Evolutionary conservation across 92 coral and sea anemone species (phyloP).

Genomic region (Parazoanthus swiftii): DNA sequence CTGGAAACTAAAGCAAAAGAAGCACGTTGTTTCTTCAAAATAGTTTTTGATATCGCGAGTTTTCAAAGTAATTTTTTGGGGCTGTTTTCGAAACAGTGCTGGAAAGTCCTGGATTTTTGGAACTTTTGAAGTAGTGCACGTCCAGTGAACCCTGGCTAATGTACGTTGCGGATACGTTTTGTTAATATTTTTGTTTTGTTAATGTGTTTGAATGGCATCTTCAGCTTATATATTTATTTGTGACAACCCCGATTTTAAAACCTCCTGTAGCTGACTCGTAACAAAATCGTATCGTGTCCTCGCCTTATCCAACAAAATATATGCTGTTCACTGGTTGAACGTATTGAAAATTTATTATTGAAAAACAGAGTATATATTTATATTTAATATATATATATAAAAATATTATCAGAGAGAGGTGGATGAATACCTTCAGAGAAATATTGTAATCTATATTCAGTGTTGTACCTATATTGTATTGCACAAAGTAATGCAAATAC

Average conservation of each 20-base stretch:
- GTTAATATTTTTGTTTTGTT: neutral
- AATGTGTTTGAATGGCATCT: neutral
- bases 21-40: too few relatives aligned
- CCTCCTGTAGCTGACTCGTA: neutral
- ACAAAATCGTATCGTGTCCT: too few relatives aligned
- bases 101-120: too few relatives aligned
- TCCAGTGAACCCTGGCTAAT: too few relatives aligned
- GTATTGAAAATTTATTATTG: neutral
- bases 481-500: neutral
- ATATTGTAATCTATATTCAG: neutral
- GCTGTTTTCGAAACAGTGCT: too few relatives aligned
- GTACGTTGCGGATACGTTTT: too few relatives aligned
- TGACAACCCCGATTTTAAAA: neutral
- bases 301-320: neutral
- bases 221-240: neutral
- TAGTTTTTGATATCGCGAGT: too few relatives aligned
- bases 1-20: too few relatives aligned
- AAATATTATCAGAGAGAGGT: neutral
- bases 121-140: too few relatives aligned
- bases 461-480: neutral
- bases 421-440: neutral
- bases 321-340: neutral
- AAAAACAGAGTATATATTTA: slow-evolving; percentile 6
- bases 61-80: too few relatives aligned
- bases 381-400: neutral